phyloP scores from a whole-genome alignment of 2,888 invertebrate genomes.

The Torymus aiolomorphi region DNA sequence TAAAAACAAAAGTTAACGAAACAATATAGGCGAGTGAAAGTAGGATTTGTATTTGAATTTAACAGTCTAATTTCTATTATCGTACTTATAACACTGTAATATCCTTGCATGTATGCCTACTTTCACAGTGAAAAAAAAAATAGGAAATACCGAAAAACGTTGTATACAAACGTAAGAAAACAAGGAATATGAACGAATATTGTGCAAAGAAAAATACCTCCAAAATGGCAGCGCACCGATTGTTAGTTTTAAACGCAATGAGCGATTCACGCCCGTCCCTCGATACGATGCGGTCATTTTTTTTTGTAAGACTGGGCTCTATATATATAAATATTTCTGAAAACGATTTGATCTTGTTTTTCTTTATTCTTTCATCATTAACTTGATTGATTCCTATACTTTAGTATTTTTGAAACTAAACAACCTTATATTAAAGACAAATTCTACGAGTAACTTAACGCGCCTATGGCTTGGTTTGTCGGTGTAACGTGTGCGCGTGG shows the following conservation, averaged over 20 bases:
- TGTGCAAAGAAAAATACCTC: constrained; percentile 59
- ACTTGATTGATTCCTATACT: constrained; percentile 60
- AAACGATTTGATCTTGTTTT: constrained; percentile 72
- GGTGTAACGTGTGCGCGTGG: constrained; percentile 53
- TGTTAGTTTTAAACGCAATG: constrained; percentile 72
- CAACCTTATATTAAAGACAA: constrained; percentile 50
- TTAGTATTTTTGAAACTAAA: constrained; percentile 45
- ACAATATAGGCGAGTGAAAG: constrained; percentile 73
- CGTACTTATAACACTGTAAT: constrained; percentile 73
- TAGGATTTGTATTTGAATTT: constrained; percentile 75
- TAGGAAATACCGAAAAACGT: constrained; percentile 56
- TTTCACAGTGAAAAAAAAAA: constrained; percentile 70
- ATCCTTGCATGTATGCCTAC: constrained; percentile 70
- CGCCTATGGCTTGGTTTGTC: constrained; percentile 46
- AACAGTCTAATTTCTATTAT: constrained; percentile 74
- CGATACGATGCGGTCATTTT: constrained; percentile 73
- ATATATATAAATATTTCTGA: constrained; percentile 74
- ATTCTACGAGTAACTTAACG: constrained; percentile 54
- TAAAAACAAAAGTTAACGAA: constrained; percentile 59
- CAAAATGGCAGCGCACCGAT: constrained; percentile 72
- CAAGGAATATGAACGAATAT: constrained; percentile 56
- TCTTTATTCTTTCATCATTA: constrained; percentile 68
- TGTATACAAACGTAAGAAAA: constrained; percentile 60
- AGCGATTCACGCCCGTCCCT: constrained; percentile 74
- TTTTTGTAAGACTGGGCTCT: constrained; percentile 76